Conservation (phyloP, 1,140 invertebrate genomes). For the Caerostris darwini region DNA sequence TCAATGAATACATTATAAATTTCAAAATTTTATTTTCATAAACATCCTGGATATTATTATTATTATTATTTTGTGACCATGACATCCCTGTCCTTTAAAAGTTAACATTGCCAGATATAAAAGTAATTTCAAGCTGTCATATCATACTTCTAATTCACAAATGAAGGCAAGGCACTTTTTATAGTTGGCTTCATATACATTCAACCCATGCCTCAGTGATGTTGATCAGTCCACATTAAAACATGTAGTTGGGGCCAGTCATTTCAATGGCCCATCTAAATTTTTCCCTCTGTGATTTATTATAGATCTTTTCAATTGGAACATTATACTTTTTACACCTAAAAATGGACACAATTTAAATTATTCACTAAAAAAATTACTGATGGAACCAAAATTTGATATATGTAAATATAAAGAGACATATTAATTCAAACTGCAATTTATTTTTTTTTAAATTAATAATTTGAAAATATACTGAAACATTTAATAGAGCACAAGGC, state of each 20-base stretch:
- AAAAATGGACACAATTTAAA: constrained; percentile 78
- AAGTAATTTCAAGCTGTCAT: too few species aligned
- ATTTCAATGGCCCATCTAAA: constrained; percentile 99
- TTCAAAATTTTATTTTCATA: too few species aligned
- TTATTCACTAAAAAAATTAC: too few species aligned
- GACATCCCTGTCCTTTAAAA: too few species aligned
- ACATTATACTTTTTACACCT: constrained; percentile 99
- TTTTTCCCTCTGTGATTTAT: constrained; percentile 99
- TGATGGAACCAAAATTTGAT: too few species aligned
- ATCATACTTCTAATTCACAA: background rate
- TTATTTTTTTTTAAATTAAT: too few species aligned
- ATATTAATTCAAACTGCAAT: too few species aligned
- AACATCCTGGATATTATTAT: too few species aligned
- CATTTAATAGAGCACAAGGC: background rate
- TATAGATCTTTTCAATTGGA: constrained; percentile 99
- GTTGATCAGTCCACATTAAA: constrained; percentile 79
- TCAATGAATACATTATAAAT: too few species aligned
- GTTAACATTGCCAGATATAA: too few species aligned
- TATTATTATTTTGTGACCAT: too few species aligned
- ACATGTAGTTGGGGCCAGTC: constrained; percentile 93
- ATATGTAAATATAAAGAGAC: too few species aligned
- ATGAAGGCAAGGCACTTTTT: background rate
- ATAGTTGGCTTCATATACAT: background rate
- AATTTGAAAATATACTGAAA: background rate
- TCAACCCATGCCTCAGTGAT: background rate